Percentiles rank a stretch among this genome's conserved stretches.
Evolutionary conservation across 2,797 vertebrate species (phyloP).

Genomic region (Pangasius larnaudii): DNA sequence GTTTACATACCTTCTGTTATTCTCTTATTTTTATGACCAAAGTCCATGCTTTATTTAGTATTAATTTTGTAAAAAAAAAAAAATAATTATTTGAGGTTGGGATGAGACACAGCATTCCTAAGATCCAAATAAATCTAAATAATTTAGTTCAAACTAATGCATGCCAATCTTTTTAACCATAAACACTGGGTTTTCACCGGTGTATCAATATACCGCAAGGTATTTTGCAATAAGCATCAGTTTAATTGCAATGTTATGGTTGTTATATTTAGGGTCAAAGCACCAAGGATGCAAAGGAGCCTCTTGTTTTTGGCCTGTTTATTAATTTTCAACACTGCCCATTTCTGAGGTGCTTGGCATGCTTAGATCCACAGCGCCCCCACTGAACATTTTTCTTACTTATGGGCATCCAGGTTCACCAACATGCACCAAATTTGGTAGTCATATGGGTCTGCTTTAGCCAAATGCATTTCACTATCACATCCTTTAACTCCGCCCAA

Average conservation of each 20-base stretch:
- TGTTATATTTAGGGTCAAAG: not conserved
- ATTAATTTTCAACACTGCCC: not conserved
- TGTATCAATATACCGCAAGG: not conserved
- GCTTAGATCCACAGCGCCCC: not conserved
- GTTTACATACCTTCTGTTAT: not conserved
- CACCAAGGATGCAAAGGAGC: not conserved
- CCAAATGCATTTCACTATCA: not conserved
- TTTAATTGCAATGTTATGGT: not conserved
- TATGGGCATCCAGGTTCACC: not conserved
- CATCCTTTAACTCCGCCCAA: too few species aligned
- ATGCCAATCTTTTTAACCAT: not conserved
- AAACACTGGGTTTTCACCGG: not conserved
- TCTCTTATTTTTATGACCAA: not conserved
- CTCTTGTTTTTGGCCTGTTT: not conserved
- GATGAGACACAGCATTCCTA: not conserved
- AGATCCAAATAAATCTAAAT: not conserved
- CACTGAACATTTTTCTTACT: not conserved
- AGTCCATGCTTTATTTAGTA: not conserved
- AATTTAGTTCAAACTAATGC: not conserved
- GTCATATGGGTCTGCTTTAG: not conserved
- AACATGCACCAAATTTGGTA: not conserved
- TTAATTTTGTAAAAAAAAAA: not conserved
- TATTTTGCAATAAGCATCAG: not conserved
- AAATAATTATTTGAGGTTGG: too few species aligned
- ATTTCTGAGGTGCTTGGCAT: not conserved